phyloP scores from a whole-genome alignment of 2,797 vertebrate genomes.

The Phalanger gymnotis region DNA sequence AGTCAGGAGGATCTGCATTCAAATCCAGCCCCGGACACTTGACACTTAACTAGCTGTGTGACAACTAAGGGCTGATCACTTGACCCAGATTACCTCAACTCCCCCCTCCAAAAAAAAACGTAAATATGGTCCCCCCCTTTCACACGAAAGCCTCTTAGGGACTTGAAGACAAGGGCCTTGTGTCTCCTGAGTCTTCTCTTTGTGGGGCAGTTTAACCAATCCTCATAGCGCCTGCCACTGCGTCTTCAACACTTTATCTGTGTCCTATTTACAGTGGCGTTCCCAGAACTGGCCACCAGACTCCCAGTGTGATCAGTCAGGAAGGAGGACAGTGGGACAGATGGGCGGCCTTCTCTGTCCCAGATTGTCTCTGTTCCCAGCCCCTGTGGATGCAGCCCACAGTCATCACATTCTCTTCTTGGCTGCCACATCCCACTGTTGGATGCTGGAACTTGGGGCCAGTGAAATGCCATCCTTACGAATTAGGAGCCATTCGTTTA shows the following conservation, averaged over 20 bases:
- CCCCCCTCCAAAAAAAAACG: no score
- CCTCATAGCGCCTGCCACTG: no score
- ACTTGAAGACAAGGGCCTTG: not conserved
- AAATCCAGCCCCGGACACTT: no score
- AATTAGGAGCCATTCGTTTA: not conserved
- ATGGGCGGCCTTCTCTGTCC: not conserved
- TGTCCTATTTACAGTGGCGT: not conserved
- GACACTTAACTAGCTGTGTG: no score
- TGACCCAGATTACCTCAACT: no score
- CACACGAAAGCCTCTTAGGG: not conserved
- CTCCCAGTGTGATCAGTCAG: no score
- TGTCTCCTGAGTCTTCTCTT: not conserved
- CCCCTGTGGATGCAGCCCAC: not conserved
- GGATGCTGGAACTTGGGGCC: not conserved
- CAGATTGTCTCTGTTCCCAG: not conserved
- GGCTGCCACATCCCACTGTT: not conserved
- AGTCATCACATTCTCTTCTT: not conserved
- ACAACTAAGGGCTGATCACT: no score
- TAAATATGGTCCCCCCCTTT: no score
- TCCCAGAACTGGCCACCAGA: not conserved
- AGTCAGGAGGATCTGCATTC: no score
- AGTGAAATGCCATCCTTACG: not conserved
- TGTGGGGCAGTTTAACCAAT: not conserved
- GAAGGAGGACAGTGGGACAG: not conserved
- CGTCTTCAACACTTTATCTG: not conserved